These are phyloP conservation scores for Marmota monax DNA, from an alignment of 2,113 vertebrate genomes.

Conservation along the genomic window DNA sequence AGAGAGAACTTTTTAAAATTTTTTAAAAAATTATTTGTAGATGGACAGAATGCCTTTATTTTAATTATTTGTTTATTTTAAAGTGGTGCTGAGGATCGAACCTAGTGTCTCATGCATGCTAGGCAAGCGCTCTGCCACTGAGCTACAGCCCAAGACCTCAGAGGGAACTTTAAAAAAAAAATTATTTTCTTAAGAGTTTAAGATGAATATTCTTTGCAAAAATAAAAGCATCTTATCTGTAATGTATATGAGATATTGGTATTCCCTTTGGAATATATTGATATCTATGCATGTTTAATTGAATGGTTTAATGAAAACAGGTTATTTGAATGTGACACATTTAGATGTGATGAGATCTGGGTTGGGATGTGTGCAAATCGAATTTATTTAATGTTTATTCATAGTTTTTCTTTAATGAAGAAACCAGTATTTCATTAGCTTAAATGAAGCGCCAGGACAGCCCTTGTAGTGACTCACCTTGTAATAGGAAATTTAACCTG, in stretches of 20 bases:
- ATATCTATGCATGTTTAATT: conserved; percentile 51
- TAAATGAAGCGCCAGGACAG: background rate
- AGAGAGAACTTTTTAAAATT: too few relatives aligned
- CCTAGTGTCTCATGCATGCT: too few relatives aligned
- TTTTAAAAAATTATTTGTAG: too few relatives aligned
- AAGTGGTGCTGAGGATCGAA: too few relatives aligned
- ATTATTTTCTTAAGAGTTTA: conserved; percentile 13
- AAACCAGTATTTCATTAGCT: conserved; percentile 16
- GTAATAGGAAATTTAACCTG: background rate
- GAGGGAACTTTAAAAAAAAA: background rate
- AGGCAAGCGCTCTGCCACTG: too few relatives aligned
- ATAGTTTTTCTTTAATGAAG: conserved; percentile 59
- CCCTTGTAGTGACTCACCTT: background rate
- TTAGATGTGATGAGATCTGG: conserved; percentile 67
- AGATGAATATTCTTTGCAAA: conserved; percentile 26
- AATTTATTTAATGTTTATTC: conserved; percentile 61
- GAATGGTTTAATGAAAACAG: conserved; percentile 62
- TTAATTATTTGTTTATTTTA: too few relatives aligned
- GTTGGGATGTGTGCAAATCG: conserved; percentile 42
- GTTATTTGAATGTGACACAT: conserved; percentile 67
- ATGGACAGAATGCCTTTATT: too few relatives aligned
- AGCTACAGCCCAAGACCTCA: too few relatives aligned
- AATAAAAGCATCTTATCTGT: conserved; percentile 56
- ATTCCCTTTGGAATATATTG: conserved; percentile 7
- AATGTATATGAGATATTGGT: background rate